A percentile compares a stretch with the other conserved stretches of the same genome.
These are phyloP conservation scores for Poeciliopsis presidionis DNA, from an alignment of 2,797 vertebrate genomes.

Conservation along the genomic window DNA sequence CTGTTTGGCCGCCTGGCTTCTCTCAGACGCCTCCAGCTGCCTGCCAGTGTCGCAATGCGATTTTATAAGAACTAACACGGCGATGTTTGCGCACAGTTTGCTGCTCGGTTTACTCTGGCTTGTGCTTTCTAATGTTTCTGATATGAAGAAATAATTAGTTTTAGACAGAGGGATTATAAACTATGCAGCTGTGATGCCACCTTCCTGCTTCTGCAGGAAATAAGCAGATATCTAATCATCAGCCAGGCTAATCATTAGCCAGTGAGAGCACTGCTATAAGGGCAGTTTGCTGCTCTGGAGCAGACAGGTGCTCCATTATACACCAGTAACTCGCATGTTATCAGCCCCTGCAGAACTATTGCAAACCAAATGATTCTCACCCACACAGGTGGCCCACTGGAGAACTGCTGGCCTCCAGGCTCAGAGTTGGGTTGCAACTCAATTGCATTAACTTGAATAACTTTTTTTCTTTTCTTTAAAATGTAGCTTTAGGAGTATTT, in stretches of 20 bases:
- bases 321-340: background rate
- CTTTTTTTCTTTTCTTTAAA: too few relatives aligned
- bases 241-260: background rate
- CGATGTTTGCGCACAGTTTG: background rate
- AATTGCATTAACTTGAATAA: too few relatives aligned
- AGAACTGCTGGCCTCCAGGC: too few relatives aligned
- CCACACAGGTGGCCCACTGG: too few relatives aligned
- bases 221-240: background rate
- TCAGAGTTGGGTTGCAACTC: too few relatives aligned
- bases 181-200: background rate
- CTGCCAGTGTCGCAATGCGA: slow-evolving; percentile 1
- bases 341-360: background rate
- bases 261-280: background rate
- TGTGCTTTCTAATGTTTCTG: background rate
- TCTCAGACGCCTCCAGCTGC: background rate
- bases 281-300: background rate
- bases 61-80: background rate
- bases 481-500: too few relatives aligned
- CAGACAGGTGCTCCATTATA: background rate
- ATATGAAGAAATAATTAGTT: background rate
- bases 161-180: background rate
- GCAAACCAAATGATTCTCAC: background rate
- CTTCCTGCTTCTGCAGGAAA: background rate
- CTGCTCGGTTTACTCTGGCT: background rate
- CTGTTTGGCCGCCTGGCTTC: background rate